A percentile compares a stretch with the other conserved stretches of the same genome.
Conservation (phyloP, 2,797 vertebrate species). For the Tenualosa ilisha region DNA sequence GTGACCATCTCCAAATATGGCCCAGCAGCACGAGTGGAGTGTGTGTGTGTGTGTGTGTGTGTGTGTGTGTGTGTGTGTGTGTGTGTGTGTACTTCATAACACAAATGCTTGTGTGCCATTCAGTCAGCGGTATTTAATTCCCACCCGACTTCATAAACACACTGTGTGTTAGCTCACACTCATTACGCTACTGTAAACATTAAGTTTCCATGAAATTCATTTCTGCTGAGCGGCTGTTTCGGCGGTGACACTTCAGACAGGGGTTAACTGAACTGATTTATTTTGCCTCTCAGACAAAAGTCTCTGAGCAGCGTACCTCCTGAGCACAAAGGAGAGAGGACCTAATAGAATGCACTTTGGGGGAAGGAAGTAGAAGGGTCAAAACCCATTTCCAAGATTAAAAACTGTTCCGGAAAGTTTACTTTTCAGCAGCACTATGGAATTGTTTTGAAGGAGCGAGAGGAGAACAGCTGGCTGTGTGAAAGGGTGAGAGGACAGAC, state of each 20-base stretch:
- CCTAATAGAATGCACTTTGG: neutral
- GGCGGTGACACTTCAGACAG: neutral
- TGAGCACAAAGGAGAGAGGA: neutral
- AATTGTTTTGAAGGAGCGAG: neutral
- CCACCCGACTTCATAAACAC: neutral
- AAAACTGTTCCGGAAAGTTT: slow-evolving; percentile 35
- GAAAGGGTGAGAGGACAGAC: slow-evolving; percentile 25
- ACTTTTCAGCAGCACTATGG: slow-evolving; percentile 25
- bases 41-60: neutral
- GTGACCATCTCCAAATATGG: slow-evolving; percentile 1
- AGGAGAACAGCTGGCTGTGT: neutral
- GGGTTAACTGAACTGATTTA: neutral
- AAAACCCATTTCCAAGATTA: slow-evolving; percentile 22
- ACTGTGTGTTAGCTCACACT: neutral
- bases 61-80: no score
- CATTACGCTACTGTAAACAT: slow-evolving; percentile 12
- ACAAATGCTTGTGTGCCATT: neutral
- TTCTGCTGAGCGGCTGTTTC: neutral
- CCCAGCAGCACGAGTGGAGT: neutral
- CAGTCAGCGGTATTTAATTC: slow-evolving; percentile 1
- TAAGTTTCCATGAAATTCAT: slow-evolving; percentile 5
- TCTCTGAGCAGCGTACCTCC: neutral
- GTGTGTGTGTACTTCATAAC: neutral
- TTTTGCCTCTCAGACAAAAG: neutral
- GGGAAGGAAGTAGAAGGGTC: neutral